A percentile compares a stretch with the other conserved stretches of the same genome.
Evolutionary conservation across 2,113 vertebrate species (phyloP).

Genomic region (Dipodomys ordii): DNA sequence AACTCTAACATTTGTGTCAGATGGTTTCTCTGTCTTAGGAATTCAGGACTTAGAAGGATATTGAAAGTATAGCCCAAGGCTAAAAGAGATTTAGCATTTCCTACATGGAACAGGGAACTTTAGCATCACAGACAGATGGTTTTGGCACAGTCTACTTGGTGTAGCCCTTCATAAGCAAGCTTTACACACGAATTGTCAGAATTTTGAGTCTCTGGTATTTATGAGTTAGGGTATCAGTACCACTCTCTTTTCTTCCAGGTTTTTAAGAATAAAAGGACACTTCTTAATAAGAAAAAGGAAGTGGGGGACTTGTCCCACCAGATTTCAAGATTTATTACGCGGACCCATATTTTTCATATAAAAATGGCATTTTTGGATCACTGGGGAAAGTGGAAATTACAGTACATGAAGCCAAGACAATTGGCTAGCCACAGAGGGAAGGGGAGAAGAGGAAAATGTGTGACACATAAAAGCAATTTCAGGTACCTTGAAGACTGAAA

Average conservation of each 20-base stretch:
- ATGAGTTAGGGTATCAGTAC: not conserved
- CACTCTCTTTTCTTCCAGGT: not conserved
- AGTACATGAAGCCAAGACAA: not conserved
- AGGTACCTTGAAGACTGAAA: not conserved
- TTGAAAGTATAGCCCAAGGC: slow-evolving; percentile 16
- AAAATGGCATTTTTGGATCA: not conserved
- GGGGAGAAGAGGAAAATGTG: not conserved
- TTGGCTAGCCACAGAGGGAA: not conserved
- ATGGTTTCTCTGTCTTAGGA: slow-evolving; percentile 42
- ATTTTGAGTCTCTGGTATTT: not conserved
- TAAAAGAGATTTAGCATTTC: slow-evolving; percentile 42
- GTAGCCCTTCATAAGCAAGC: not conserved
- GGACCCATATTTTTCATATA: not conserved
- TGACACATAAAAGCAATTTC: not conserved
- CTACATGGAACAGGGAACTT: not conserved
- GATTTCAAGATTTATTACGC: not conserved
- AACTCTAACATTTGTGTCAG: slow-evolving; percentile 60
- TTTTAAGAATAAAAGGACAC: not conserved
- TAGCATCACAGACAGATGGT: slow-evolving; percentile 6
- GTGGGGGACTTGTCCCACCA: not conserved
- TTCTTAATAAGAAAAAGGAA: slow-evolving; percentile 21
- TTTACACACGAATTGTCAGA: not conserved
- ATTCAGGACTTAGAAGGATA: slow-evolving; percentile 45
- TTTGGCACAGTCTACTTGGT: not conserved
- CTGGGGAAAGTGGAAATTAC: not conserved